Percentiles rank a stretch among this genome's conserved stretches.
Evolutionary conservation across 2,113 vertebrate species (phyloP).

Genomic region (Salvator merianae): DNA sequence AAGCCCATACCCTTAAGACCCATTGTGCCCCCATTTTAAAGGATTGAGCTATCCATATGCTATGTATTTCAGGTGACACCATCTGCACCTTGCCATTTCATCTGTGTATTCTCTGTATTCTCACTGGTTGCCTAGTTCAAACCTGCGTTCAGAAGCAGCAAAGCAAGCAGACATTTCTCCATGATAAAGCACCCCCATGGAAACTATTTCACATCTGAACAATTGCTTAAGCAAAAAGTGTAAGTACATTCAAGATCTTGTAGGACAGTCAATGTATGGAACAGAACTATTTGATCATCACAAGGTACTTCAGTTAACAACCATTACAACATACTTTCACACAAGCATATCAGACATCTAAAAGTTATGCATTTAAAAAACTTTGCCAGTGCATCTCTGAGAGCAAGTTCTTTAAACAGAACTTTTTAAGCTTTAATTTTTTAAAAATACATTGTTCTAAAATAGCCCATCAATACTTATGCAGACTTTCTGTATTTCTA

Average conservation of each 20-base stretch:
- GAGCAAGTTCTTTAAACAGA: constrained; percentile 96
- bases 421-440: constrained; percentile 78
- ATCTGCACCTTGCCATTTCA: constrained; percentile 15
- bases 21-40: not conserved
- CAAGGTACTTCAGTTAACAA: constrained; percentile 72
- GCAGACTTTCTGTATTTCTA: constrained; percentile 79
- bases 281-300: constrained; percentile 45
- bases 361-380: constrained; percentile 74
- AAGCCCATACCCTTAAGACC: too few species aligned
- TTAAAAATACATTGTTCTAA: constrained; percentile 76
- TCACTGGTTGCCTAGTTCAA: constrained; percentile 30
- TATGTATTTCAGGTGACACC: not conserved
- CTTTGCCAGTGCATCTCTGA: constrained; percentile 82
- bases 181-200: constrained; percentile 31
- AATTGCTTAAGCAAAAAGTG: constrained; percentile 51
- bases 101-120: constrained; percentile 43
- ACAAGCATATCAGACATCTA: constrained; percentile 71
- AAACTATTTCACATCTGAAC: constrained; percentile 43
- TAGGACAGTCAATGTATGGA: constrained; percentile 47
- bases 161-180: constrained; percentile 46
- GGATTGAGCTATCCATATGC: not conserved
- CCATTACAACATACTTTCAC: constrained; percentile 54
- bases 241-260: constrained; percentile 61
- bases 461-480: constrained; percentile 74
- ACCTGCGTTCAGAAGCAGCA: constrained; percentile 49